phyloP scores from a whole-genome alignment of 2,797 vertebrate genomes.

The Hydrophis major region DNA sequence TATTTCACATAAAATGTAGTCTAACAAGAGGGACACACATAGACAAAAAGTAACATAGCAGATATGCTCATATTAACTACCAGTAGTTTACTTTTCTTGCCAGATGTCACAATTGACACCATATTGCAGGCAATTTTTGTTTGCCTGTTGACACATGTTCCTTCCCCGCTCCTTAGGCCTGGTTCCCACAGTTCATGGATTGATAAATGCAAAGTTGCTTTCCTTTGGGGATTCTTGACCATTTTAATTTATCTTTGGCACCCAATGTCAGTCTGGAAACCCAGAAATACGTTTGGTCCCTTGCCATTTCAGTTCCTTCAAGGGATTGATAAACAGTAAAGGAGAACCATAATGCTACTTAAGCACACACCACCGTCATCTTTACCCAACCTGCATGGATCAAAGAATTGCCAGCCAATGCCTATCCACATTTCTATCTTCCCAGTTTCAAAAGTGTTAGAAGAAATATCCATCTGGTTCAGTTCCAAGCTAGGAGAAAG shows the following conservation, averaged over 20 bases:
- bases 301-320: background rate
- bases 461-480: no score
- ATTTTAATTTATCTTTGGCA: background rate
- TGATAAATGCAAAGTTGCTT: background rate
- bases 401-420: background rate
- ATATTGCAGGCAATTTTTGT: background rate
- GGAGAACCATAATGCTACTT: background rate
- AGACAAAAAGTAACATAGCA: background rate
- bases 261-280: background rate
- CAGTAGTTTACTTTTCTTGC: background rate
- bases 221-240: background rate
- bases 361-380: background rate
- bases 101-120: background rate
- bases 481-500: no score
- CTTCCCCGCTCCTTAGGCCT: no score
- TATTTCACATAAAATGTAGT: background rate
- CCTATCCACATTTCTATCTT: background rate
- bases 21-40: background rate
- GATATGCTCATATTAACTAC: background rate
- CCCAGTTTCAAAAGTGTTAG: background rate
- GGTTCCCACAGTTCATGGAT: background rate
- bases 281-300: background rate
- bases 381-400: background rate
- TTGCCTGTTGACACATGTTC: background rate
- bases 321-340: background rate